These are phyloP conservation scores for Melanophora roralis DNA, from an alignment of 2,888 invertebrate genomes.

Conservation along the genomic window DNA sequence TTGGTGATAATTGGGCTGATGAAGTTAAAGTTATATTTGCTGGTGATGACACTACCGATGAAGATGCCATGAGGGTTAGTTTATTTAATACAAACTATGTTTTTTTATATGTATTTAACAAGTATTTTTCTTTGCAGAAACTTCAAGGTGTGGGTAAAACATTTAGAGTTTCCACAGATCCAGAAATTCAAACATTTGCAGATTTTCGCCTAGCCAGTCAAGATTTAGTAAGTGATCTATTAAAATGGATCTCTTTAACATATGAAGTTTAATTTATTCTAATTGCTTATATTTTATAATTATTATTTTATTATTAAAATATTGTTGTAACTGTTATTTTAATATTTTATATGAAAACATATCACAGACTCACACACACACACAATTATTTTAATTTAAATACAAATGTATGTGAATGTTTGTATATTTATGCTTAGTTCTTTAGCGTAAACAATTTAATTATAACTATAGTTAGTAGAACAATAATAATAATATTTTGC, in stretches of 20 bases:
- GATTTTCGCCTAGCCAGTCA: slow-evolving; percentile 84
- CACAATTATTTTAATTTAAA: not conserved
- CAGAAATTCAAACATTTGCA: slow-evolving; percentile 83
- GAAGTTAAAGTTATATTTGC: slow-evolving; percentile 87
- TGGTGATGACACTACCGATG: slow-evolving; percentile 92
- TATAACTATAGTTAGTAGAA: no score
- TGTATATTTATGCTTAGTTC: slow-evolving; percentile 22
- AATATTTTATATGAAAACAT: slow-evolving; percentile 13
- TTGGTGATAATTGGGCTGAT: slow-evolving; percentile 85
- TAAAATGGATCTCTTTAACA: slow-evolving; percentile 81
- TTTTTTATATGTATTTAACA: not conserved
- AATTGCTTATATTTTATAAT: slow-evolving; percentile 2
- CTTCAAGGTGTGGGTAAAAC: slow-evolving; percentile 86
- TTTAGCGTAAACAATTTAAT: slow-evolving; percentile 27
- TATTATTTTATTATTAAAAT: slow-evolving; percentile 9
- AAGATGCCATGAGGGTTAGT: slow-evolving; percentile 90
- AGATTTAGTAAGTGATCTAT: slow-evolving; percentile 83
- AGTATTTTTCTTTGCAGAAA: slow-evolving; percentile 77
- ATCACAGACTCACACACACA: not conserved
- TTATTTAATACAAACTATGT: slow-evolving; percentile 6
- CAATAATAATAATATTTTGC: no score
- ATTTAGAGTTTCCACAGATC: slow-evolving; percentile 84
- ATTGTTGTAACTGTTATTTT: slow-evolving; percentile 38
- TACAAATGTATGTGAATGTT: no score
- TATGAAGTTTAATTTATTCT: slow-evolving; percentile 64